Evolutionary conservation across 2,797 vertebrate genomes (phyloP).

Genomic region (Lophotriccus pileatus): DNA sequence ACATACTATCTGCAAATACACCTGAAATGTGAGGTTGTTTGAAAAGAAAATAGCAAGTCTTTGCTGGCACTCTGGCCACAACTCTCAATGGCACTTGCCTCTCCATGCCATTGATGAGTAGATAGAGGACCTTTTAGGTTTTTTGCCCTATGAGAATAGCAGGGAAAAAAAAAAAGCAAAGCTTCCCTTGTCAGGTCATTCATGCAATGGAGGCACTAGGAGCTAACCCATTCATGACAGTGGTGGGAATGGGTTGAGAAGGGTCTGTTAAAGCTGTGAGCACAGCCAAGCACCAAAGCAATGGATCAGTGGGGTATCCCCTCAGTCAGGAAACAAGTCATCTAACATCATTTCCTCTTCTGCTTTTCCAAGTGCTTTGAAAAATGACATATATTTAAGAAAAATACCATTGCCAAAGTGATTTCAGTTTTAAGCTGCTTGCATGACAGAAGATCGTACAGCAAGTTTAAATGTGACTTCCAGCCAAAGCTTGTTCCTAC

Average conservation of each 20-base stretch:
- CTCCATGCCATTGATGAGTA: not conserved
- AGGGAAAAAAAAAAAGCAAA: not conserved
- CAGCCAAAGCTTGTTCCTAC: not conserved
- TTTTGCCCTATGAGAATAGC: not conserved
- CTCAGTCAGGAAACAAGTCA: not conserved
- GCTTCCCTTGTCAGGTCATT: not conserved
- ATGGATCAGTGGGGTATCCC: rapidly evolving
- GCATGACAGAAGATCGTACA: not conserved
- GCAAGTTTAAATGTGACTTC: not conserved
- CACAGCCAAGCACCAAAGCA: not conserved
- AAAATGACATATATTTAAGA: not conserved
- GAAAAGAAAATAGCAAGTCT: not conserved
- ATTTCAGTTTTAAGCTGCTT: not conserved
- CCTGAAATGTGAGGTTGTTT: not conserved
- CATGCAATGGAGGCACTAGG: not conserved
- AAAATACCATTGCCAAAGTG: not conserved
- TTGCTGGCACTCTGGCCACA: not conserved
- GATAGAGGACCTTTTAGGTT: not conserved
- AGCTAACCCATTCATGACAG: not conserved
- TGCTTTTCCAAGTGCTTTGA: not conserved
- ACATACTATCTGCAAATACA: not conserved
- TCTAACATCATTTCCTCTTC: not conserved
- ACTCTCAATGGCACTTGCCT: not conserved
- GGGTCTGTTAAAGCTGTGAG: not conserved
- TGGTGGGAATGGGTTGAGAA: rapidly evolving